Evolutionary conservation across 2,888 invertebrate species (phyloP), one percentile per base, ranked within the genome.

Genomic region (Alloplasta piceator): DNA sequence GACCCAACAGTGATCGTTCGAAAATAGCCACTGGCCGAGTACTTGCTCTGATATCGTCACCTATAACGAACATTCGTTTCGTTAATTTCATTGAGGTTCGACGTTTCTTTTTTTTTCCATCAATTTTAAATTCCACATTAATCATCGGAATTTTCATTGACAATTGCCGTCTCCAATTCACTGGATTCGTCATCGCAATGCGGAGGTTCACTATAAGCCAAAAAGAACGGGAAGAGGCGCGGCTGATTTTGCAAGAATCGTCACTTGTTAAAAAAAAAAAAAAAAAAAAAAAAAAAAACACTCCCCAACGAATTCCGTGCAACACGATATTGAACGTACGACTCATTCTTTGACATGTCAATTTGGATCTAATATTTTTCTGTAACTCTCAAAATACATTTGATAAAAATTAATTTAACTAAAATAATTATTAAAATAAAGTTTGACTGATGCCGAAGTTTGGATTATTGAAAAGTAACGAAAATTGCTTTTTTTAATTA

Each of bases 1-100:
- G 86, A 85, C 85, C 85, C 86, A 85, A 85, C 80, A 68, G 58
- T 12, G 41, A 80, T 48, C 78, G 83, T 82, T 85, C 87, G 86
- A 88, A 90, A 89, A 89, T 89, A 90, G 87, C 73, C 43, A 50
- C 50, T 41, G 48, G 46, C 68, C 58, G 7, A 48, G 48, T 38
- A 38, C 48, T 39, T 56, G 60, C 41, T 38, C 26, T 43, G 43
- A 43, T 10, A 6, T 10, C 43, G 7, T 10, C 43, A 6, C 43
- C 43, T 4, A 5, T 41, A 7, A 41, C 41, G 7, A 43, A 43
- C 10, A 6, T 43, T 43, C 10, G 43, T 9, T 43, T 43, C 10
- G 43, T 10, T 6, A 43, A 43, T 9, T 43, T 43, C 41, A 58
- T 26, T 58, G 16, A 41, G 1, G n/a, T 5, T 12, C 14, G 6